Base-by-base conservation (phyloP, 2,888 invertebrate species). In the Abrostola tripartita region DNA sequence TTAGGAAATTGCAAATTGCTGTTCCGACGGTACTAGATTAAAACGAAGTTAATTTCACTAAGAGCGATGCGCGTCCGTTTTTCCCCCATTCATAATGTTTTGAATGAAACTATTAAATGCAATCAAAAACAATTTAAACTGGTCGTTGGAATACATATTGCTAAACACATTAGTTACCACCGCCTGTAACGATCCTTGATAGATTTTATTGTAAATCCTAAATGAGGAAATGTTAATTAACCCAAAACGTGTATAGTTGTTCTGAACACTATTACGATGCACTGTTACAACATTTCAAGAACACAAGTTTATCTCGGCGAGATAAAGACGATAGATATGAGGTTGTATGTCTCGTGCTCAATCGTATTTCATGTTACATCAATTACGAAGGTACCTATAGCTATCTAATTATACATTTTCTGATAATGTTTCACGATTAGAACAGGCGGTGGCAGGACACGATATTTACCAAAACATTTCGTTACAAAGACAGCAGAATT, bases 321-420 rank as follows among this genome's bases (percentile, higher is more conserved):
- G 88, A 88, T 88, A 87, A 85, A 65, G 71, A 60, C 63, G 42
- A 55, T 54, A 79, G 85, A 88, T 87, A 87, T 24, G 82, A 52
- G 64, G 53, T 68, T 63, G 52, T 56, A 64, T 52, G 68, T 68
- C 64, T 62, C 85, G 88, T 88, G 88, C 85, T 82, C 82, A 88
- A 88, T 88, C 88, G 78, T 79, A 71, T 76, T 76, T 79, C 62
- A 64, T 68, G 69, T 61, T 75, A 78, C 68, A 74, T 76, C 66
- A 64, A 79, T 78, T 69, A 71, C 70, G 65, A 72, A 78, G 74
- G 71, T 67, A 69, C 68, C 4, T 24, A 24, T 24, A 68, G 71
- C 64, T 79, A 63, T 68, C 54, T 58, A 49, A 63, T 68, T 42
- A 52, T 14, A 37, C 44, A 53, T 52, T 54, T 50, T 64, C 52